Evolutionary conservation across 2,113 vertebrate species (phyloP).

Genomic region (Phylloscopus whistleri): DNA sequence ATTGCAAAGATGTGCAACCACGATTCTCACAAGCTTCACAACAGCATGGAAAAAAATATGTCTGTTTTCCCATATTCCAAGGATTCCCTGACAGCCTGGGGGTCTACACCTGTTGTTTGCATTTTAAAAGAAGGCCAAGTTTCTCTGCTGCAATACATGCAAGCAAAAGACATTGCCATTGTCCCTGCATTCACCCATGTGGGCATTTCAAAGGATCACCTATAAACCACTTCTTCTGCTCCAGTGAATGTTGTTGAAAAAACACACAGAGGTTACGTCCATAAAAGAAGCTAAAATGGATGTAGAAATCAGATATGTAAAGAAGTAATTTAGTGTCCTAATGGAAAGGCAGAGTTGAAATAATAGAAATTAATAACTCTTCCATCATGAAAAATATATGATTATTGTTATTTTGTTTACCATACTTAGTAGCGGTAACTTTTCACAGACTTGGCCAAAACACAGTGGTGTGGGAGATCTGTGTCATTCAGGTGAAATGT

Average conservation of each 20-base stretch:
- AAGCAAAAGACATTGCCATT: not conserved
- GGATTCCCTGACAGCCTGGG: not conserved
- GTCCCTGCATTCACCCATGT: not conserved
- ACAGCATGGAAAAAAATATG: not conserved
- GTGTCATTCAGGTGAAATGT: not conserved
- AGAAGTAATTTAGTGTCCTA: not conserved
- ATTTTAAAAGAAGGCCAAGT: not conserved
- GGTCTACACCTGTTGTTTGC: not conserved
- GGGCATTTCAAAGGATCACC: not conserved
- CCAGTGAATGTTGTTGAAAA: not conserved
- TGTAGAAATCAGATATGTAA: not conserved
- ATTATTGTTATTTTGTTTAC: not conserved
- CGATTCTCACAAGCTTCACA: not conserved
- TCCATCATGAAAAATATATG: not conserved
- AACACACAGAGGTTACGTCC: not conserved
- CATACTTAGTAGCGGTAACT: not conserved
- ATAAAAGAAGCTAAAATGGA: not conserved
- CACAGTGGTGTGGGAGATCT: not conserved
- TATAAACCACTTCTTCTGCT: not conserved
- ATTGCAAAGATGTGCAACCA: not conserved
- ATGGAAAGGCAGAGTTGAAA: not conserved
- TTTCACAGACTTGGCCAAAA: not conserved
- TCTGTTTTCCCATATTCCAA: not conserved
- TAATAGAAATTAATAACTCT: not conserved
- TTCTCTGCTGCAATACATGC: not conserved